phyloP scores from a whole-genome alignment of 2,113 vertebrate genomes.

The Fulmarus glacialis region DNA sequence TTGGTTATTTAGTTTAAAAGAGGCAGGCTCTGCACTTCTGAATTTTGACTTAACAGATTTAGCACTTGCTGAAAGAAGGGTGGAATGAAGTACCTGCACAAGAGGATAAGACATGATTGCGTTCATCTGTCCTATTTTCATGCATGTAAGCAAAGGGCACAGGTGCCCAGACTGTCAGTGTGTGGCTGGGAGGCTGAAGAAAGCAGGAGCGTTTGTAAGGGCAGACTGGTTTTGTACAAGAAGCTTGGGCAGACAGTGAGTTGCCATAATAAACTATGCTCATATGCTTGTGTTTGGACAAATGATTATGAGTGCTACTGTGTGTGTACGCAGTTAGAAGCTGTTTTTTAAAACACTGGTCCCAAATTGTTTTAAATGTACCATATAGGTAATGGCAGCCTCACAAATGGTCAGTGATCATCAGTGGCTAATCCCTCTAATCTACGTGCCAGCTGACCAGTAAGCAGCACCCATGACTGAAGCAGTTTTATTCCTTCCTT shows the following conservation, averaged over 20 bases:
- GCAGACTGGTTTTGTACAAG: not conserved
- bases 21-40: not conserved
- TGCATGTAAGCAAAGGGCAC: not conserved
- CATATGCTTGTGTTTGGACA: not conserved
- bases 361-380: not conserved
- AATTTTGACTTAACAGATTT: not conserved
- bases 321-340: not conserved
- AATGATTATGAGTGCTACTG: not conserved
- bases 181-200: not conserved
- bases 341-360: not conserved
- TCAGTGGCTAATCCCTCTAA: not conserved
- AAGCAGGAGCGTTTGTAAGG: not conserved
- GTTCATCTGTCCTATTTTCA: not conserved
- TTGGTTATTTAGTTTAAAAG: not conserved
- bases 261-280: not conserved
- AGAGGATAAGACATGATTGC: rapidly evolving
- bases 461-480: not conserved
- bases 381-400: not conserved
- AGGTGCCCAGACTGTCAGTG: rapidly evolving
- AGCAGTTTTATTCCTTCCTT: not conserved
- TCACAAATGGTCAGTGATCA: not conserved
- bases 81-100: not conserved
- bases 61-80: not conserved
- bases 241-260: not conserved
- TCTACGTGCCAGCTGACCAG: rapidly evolving